Conservation (phyloP, 2,888 invertebrate species). For the Cryptophagus acutangulus region DNA sequence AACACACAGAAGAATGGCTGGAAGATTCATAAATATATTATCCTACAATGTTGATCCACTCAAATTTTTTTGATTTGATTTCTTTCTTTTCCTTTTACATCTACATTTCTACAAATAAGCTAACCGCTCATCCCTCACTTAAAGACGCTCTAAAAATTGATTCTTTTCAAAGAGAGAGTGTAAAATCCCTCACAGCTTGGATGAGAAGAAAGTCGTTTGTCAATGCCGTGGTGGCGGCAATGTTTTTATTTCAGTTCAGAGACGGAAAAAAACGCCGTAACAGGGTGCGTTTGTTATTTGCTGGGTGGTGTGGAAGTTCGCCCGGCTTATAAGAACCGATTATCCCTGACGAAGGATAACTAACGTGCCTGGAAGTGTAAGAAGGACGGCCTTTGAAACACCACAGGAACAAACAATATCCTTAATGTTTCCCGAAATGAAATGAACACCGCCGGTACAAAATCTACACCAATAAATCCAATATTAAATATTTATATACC, state of each 20-base stretch:
- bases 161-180: background rate
- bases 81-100: background rate
- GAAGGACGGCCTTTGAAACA: background rate
- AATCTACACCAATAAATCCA: constrained; percentile 1
- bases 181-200: constrained; percentile 1
- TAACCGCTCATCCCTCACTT: too few relatives aligned
- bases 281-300: background rate
- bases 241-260: background rate
- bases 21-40: too few relatives aligned
- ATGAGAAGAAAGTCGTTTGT: constrained; percentile 2
- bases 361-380: background rate
- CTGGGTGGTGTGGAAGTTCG: background rate
- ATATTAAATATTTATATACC: background rate
- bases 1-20: too few relatives aligned
- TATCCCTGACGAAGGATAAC: too few relatives aligned
- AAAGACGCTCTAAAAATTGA: background rate
- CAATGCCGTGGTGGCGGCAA: too few relatives aligned
- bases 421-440: constrained; percentile 1
- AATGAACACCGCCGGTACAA: constrained; percentile 1
- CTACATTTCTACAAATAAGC: too few relatives aligned
- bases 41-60: too few relatives aligned
- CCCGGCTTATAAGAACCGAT: background rate
- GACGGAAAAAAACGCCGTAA: too few relatives aligned
- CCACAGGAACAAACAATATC: constrained; percentile 1
- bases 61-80: background rate